These are phyloP conservation scores for Brachyopa scutellaris DNA, from an alignment of 2,888 invertebrate species.

Conservation along the genomic window DNA sequence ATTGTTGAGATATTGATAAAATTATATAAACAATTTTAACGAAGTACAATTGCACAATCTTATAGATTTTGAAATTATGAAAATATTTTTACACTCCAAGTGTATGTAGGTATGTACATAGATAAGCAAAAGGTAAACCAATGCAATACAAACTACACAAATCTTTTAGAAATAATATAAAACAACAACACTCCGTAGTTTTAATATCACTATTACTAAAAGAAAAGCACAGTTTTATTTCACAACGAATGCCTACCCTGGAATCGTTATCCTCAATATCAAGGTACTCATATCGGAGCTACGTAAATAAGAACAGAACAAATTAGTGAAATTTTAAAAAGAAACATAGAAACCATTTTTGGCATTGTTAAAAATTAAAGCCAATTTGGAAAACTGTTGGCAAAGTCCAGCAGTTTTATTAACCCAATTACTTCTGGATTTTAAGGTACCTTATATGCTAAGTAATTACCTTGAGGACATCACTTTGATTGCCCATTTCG, in stretches of 20 bases:
- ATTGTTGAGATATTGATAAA: no score
- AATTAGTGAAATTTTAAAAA: conserved; percentile 26
- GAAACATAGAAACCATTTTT: no score
- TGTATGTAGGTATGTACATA: no score
- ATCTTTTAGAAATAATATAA: not conserved
- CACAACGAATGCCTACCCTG: conserved; percentile 77
- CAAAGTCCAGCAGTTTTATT: no score
- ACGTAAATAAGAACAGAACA: conserved; percentile 55
- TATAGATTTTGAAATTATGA: no score
- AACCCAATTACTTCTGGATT: no score
- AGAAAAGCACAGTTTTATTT: conserved; percentile 23
- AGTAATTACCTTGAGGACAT: conserved; percentile 87
- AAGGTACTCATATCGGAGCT: conserved; percentile 70
- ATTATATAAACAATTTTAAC: no score
- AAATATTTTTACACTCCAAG: no score
- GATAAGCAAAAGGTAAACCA: no score
- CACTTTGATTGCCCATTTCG: conserved; percentile 89
- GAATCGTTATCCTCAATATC: conserved; percentile 76
- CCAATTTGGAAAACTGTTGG: no score
- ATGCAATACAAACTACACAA: not conserved
- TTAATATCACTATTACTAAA: conserved; percentile 9
- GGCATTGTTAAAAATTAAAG: not conserved
- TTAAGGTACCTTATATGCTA: no score
- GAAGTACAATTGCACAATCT: no score
- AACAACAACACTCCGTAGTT: not conserved